Evolutionary conservation across 2,797 vertebrate genomes (phyloP).

Genomic region (Hafferia zeledoni): DNA sequence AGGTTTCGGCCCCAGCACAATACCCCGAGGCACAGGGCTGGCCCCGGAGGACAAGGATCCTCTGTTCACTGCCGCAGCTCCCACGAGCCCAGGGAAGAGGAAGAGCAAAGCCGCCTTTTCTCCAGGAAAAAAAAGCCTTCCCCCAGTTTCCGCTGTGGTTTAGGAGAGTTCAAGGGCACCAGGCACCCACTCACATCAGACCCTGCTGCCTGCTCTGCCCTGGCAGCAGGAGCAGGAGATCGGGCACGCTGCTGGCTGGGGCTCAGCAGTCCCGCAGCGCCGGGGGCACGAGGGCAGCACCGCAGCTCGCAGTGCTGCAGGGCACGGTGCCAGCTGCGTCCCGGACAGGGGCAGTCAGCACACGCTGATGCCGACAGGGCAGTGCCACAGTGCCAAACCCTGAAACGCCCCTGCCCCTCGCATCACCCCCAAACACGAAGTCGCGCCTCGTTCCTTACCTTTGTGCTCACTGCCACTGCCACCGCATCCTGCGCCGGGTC

Average conservation of each 20-base stretch:
- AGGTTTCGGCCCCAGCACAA: not conserved
- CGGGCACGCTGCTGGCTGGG: not conserved
- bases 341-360: not conserved
- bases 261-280: not conserved
- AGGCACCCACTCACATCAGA: not conserved
- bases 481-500: not conserved
- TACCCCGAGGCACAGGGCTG: not conserved
- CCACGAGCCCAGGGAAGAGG: not conserved
- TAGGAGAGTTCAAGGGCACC: not conserved
- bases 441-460: not conserved
- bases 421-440: not conserved
- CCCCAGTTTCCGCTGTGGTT: conserved; percentile 31
- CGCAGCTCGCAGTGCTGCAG: not conserved
- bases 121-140: not conserved
- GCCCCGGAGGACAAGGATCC: conserved; percentile 36
- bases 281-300: not conserved
- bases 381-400: not conserved
- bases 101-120: conserved; percentile 26
- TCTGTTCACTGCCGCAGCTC: conserved; percentile 36
- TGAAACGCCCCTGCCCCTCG: not conserved
- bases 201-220: not conserved
- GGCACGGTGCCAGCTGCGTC: not conserved
- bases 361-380: not conserved
- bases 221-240: not conserved
- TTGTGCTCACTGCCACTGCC: not conserved